Evolutionary conservation across 2,113 vertebrate species (phyloP), one percentile per base, ranked within the genome.

Genomic region (Steatornis caripensis): DNA sequence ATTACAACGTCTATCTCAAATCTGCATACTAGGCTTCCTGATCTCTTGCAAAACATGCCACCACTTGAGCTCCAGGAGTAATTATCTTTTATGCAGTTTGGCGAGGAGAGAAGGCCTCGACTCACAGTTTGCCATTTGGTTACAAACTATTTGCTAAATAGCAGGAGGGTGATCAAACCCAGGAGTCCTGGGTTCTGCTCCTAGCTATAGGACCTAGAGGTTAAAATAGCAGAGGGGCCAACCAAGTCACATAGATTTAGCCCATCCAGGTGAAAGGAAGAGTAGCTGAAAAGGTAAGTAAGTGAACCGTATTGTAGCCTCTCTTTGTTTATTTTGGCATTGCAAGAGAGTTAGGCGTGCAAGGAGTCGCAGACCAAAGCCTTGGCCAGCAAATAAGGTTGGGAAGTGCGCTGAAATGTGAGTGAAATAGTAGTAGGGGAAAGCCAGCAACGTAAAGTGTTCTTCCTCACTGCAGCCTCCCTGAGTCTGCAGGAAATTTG

Each of bases 81-180:
- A 97, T 97, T 95, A 95, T 95, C 84, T 96, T 92, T 97, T 96
- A 97, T 92, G 70, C 87, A 91, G 89, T 85, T 92, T 95, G 94
- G 81, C 41, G 5, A 95, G 77, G 54, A 93, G 81, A 95, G 66
- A 94, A 45, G 57, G 91, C 91, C 77, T 95, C 91, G 4, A 79
- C 86, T 93, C 74, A 61, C 23, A 49, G 81, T 92, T 92, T 93
- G 90, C 95, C 76, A 92, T 90, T 95, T 90, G 86, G 86, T 94
- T 96, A 46, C 69, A 85, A 91, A 85, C 74, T 91, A 18, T 76
- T 81, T 85, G 91, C 62, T 92, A 77, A 84, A 57, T 12, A 91
- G 77, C 65, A 91, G 60, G 34, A 88, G 58, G 82, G 92, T 82
- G 61, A 89, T 89, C 84, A 78, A 95, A 65, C 46, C 53, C 68